Conservation (phyloP, 2,797 vertebrate species). For the Pseudochirops cupreus region DNA sequence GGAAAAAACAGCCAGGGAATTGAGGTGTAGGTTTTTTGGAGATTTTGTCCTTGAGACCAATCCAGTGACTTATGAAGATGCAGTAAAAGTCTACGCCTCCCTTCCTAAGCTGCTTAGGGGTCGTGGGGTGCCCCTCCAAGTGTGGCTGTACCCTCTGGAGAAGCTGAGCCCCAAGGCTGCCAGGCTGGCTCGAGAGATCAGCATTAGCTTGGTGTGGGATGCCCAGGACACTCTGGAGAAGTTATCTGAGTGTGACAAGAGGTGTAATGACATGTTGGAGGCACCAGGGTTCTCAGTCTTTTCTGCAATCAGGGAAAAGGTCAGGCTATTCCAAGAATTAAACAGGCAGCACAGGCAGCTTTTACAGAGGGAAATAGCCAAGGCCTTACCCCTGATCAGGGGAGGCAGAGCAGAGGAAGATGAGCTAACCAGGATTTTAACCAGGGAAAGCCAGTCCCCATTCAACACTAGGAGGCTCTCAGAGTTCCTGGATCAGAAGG, state of each 20-base stretch:
- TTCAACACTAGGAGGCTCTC: no score
- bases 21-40: constrained; percentile 43
- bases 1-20: neutral
- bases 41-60: constrained; percentile 17
- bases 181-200: neutral
- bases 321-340: constrained; percentile 63
- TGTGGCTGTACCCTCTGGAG: constrained; percentile 69
- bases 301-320: constrained; percentile 67
- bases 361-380: constrained; percentile 53
- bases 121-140: constrained; percentile 60
- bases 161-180: no score
- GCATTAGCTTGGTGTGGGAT: neutral
- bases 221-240: neutral
- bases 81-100: constrained; percentile 49
- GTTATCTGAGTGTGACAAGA: constrained; percentile 58
- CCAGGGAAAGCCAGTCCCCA: no score
- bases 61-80: constrained; percentile 53
- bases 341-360: constrained; percentile 64
- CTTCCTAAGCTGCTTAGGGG: constrained; percentile 61
- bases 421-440: no score
- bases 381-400: no score
- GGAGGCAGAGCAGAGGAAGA: no score
- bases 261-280: constrained; percentile 66
- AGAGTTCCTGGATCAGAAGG: no score
- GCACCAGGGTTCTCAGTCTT: constrained; percentile 53